A percentile compares a stretch with the other conserved stretches of the same genome.
phyloP scores from a whole-genome alignment of 2,113 vertebrate genomes.

The Amphilophus citrinellus region DNA sequence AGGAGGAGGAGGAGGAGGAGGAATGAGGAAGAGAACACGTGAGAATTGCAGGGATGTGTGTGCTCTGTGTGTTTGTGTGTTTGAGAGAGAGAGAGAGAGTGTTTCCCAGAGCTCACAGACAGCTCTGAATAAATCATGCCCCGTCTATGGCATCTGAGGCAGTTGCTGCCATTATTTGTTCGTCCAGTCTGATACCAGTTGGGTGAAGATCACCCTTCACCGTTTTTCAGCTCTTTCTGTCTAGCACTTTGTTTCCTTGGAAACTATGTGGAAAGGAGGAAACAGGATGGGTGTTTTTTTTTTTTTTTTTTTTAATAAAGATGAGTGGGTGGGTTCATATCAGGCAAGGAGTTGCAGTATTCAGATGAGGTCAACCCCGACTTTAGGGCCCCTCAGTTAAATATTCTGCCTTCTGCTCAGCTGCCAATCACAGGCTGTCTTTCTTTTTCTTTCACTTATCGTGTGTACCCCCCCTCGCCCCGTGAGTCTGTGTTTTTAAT shows the following conservation, averaged over 20 bases:
- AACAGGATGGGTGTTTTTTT: not conserved
- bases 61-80: not conserved
- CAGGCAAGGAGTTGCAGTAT: slow-evolving; percentile 37
- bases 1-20: not conserved
- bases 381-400: not conserved
- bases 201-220: slow-evolving; percentile 3
- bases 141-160: not conserved
- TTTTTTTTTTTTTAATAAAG: not conserved
- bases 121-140: slow-evolving; percentile 39
- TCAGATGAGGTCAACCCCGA: slow-evolving; percentile 47
- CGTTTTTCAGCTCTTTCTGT: slow-evolving; percentile 11
- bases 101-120: not conserved
- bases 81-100: not conserved
- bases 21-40: slow-evolving; percentile 14
- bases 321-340: slow-evolving; percentile 45
- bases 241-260: slow-evolving; percentile 50
- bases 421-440: slow-evolving; percentile 9
- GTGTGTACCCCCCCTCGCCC: not conserved
- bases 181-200: not conserved
- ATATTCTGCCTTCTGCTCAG: slow-evolving; percentile 11
- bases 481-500: not conserved
- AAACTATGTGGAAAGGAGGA: slow-evolving; percentile 30
- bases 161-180: slow-evolving; percentile 15
- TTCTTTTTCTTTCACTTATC: not conserved
- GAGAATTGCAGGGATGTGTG: slow-evolving; percentile 24